phyloP scores from a whole-genome alignment of 23 tunicate species.

The Oikopleura albicans region DNA sequence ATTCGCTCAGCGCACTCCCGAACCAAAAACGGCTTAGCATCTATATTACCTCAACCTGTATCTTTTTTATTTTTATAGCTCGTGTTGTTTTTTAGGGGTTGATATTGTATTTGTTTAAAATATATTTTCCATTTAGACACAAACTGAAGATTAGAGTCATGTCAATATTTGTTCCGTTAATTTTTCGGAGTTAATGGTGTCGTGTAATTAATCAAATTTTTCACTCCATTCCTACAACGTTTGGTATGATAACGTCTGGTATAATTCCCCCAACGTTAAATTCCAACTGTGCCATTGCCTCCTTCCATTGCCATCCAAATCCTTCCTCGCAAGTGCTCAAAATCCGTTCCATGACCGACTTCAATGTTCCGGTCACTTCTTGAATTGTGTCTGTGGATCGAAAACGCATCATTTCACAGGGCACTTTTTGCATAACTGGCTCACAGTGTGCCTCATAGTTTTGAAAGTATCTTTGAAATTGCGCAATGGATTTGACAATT shows the following conservation, averaged over 20 bases:
- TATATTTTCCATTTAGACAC: too few species aligned
- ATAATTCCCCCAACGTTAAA: background rate
- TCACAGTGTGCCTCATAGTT: background rate
- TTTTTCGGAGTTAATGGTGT: too few species aligned
- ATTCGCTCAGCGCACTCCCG: too few species aligned
- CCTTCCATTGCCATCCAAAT: background rate
- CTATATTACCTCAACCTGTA: too few species aligned
- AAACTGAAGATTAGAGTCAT: too few species aligned
- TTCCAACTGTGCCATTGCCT: background rate
- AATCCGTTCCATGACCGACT: background rate
- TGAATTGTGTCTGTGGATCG: background rate
- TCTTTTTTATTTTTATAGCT: too few species aligned
- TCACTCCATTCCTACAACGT: background rate
- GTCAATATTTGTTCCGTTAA: too few species aligned
- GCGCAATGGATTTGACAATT: background rate
- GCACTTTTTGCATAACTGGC: background rate
- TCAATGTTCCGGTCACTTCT: background rate
- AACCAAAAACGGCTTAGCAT: too few species aligned
- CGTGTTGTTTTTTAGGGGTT: too few species aligned
- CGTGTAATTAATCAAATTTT: too few species aligned
- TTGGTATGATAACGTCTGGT: background rate
- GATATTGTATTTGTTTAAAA: too few species aligned
- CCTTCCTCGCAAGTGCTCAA: background rate
- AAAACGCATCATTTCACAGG: background rate
- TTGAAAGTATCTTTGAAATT: background rate